Conservation (phyloP, 2,113 vertebrate species). For the Sceloporus undulatus region DNA sequence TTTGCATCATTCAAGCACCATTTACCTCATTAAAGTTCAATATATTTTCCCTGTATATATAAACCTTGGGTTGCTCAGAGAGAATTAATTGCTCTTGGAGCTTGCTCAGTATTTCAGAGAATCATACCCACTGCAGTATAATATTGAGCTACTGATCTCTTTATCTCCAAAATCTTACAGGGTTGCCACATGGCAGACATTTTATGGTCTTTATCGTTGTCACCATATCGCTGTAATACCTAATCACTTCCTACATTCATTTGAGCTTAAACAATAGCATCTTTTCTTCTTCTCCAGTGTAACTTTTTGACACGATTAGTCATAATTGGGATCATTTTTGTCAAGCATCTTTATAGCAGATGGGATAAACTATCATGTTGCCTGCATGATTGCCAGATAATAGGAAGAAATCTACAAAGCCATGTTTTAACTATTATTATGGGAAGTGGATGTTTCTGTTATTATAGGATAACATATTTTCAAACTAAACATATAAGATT, state of each 20-base stretch:
- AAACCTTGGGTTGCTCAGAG: neutral
- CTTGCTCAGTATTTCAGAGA: neutral
- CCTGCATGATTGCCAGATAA: conserved; percentile 38
- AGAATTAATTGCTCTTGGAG: conserved; percentile 1
- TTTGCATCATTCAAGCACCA: neutral
- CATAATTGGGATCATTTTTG: conserved; percentile 51
- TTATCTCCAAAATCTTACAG: conserved; percentile 9
- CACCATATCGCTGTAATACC: conserved; percentile 25
- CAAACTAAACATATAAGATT: neutral
- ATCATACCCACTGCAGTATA: neutral
- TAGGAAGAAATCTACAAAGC: conserved; percentile 4
- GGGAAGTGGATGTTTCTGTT: conserved; percentile 18
- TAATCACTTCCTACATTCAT: conserved; percentile 25
- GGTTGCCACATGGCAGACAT: conserved; percentile 10
- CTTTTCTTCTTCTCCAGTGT: conserved; percentile 18
- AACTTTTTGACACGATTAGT: conserved; percentile 40
- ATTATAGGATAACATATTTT: neutral
- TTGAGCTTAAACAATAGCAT: conserved; percentile 9
- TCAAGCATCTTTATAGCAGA: conserved; percentile 43
- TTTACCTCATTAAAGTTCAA: neutral
- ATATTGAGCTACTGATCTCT: neutral
- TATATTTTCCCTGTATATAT: conserved; percentile 1
- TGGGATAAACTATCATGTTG: conserved; percentile 46
- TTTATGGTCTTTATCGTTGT: conserved; percentile 37
- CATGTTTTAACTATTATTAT: neutral